Base-by-base conservation (phyloP, 2,797 vertebrate genomes). In the Clarias fuscus region DNA sequence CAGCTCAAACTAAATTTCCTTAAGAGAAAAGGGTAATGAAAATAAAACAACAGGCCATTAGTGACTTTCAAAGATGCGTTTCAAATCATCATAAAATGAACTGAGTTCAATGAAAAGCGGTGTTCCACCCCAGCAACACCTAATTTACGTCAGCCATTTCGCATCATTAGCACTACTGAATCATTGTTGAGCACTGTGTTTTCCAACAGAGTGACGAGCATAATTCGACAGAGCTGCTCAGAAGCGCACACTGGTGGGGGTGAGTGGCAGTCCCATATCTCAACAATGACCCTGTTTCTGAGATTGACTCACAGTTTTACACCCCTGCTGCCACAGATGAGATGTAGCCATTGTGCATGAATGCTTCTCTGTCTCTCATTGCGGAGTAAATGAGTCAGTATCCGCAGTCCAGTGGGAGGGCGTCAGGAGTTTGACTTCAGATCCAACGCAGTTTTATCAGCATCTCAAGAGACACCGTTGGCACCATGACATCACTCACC, bases 401-500 rank as follows among this genome's bases (percentile, higher is more conserved):
- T 86, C 67, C 27, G 84, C 70, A 59, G 67, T 71, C 65, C 0
- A 14, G 87, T 82, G 86, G 68, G 89, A 89, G 86, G 88, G 81
- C 72, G 13, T 70, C 56, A 85, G 86, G 87, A 82, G 86, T 76
- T 90, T 90, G 90, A 75, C 68, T 90, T 79, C 73, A 84, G 87
- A 90, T 88, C 83, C 82, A 64, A 61, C 2, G 7, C 88, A 84
- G 88, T 86, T 91, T 89, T 89, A 86, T 92, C 88, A 87, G n/a
- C 43, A 8, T 79, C 82, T 78, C 89, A 61, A 61, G 65, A 86
- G 65, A 20, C 73, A 13, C 43, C 76, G 48, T 48, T 87, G 81
- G 83, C 92, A 83, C 65, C 86, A 87, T 89, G 85, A 91, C 88
- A 56, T 92, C 91, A 89, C 48, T 86, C 27, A 89, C 77, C 89